Percentiles rank a stretch among this genome's conserved stretches.
phyloP scores from a whole-genome alignment of 2,888 invertebrate species.

The Andrena bicolor region DNA sequence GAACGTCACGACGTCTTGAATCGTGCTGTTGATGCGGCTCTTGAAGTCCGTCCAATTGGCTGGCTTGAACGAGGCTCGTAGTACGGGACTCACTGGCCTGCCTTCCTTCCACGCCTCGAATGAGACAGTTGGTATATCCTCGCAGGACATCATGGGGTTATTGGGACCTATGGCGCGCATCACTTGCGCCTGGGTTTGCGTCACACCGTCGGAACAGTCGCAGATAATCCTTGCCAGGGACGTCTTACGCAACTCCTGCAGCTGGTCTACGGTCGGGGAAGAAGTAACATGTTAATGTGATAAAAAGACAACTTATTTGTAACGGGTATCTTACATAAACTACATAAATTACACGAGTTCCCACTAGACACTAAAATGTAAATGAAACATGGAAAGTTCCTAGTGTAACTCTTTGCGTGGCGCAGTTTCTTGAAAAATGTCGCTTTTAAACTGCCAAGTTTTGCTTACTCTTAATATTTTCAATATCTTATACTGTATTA shows the following conservation, averaged over 20 bases:
- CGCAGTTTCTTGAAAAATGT: too few species aligned
- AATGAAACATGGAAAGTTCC: too few species aligned
- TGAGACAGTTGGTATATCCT: constrained; percentile 87
- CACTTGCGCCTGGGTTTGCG: constrained; percentile 88
- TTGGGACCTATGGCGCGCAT: constrained; percentile 88
- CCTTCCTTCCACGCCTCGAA: constrained; percentile 87
- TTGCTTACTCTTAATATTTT: too few species aligned
- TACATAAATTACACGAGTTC: not conserved
- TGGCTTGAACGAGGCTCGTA: constrained; percentile 26
- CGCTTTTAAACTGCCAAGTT: too few species aligned
- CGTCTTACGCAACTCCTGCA: constrained; percentile 92
- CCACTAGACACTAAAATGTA: too few species aligned
- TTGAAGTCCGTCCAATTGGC: constrained; percentile 68
- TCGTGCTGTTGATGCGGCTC: constrained; percentile 70
- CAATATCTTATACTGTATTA: too few species aligned
- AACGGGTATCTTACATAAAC: not conserved
- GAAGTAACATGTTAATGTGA: not conserved
- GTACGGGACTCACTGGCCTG: not conserved
- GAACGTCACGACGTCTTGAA: constrained; percentile 64
- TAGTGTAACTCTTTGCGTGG: too few species aligned
- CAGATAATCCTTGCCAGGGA: constrained; percentile 91
- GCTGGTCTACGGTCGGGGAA: constrained; percentile 88
- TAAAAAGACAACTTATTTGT: not conserved
- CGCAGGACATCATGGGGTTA: constrained; percentile 89
- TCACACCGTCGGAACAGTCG: constrained; percentile 90